phyloP scores from a whole-genome alignment of 2,888 invertebrate genomes.

The Erebia aethiops region DNA sequence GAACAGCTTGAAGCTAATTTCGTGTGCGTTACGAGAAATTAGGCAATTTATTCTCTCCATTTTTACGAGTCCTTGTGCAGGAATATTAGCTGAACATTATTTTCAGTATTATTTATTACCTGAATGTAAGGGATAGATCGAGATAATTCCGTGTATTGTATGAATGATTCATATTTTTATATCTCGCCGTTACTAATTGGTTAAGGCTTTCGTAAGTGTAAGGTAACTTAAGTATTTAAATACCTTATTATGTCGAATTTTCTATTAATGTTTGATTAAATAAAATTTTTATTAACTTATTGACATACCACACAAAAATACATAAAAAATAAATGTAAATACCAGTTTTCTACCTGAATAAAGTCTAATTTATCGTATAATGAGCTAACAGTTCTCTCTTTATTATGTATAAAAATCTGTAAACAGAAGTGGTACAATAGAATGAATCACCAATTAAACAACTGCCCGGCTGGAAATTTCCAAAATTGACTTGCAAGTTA shows the following conservation, averaged over 20 bases:
- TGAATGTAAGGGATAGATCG: conserved; percentile 49
- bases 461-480: conserved; percentile 21
- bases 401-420: neutral
- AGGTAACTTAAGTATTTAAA: conserved; percentile 9
- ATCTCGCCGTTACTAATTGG: conserved; percentile 21
- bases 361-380: neutral
- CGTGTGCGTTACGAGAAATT: conserved; percentile 70
- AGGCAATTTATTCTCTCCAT: conserved; percentile 70
- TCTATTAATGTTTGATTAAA: too few species aligned
- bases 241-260: neutral
- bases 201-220: neutral
- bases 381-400: neutral
- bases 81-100: conserved; percentile 54
- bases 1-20: conserved; percentile 68
- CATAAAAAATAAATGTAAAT: neutral
- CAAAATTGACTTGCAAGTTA: conserved; percentile 34
- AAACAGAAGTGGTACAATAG: conserved; percentile 1
- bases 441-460: neutral
- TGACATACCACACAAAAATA: too few species aligned
- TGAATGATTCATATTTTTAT: conserved; percentile 26
- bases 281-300: too few species aligned
- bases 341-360: neutral
- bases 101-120: conserved; percentile 50
- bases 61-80: conserved; percentile 57
- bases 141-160: conserved; percentile 40